phyloP scores from a whole-genome alignment of 1,140 invertebrate genomes.

The Aphidius gifuensis region DNA sequence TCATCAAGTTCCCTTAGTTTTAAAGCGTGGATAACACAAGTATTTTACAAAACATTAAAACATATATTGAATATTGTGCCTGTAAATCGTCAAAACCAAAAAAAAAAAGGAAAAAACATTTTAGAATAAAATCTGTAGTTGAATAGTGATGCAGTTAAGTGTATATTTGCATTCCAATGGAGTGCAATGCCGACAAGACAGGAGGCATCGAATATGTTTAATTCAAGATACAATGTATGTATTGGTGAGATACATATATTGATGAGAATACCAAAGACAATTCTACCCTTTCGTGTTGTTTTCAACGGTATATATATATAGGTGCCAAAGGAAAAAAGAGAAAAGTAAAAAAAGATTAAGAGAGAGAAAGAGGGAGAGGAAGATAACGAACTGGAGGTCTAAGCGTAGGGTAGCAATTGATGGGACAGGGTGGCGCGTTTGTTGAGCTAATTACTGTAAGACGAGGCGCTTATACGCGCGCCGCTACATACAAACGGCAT shows the following conservation, averaged over 20 bases:
- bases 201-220: slow-evolving; percentile 54
- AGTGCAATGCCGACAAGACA: slow-evolving; percentile 50
- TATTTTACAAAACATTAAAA: background rate
- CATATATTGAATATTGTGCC: background rate
- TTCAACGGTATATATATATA: background rate
- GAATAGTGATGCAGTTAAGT: slow-evolving; percentile 21
- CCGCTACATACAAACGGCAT: slow-evolving; percentile 57
- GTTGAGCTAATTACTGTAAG: slow-evolving; percentile 57
- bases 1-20: no score
- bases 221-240: slow-evolving; percentile 44
- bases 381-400: slow-evolving; percentile 29
- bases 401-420: slow-evolving; percentile 54
- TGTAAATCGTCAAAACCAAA: slow-evolving; percentile 8
- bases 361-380: slow-evolving; percentile 18
- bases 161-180: slow-evolving; percentile 50
- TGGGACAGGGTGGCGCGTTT: slow-evolving; percentile 54
- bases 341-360: slow-evolving; percentile 23
- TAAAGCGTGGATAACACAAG: slow-evolving; percentile 38
- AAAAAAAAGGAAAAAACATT: background rate
- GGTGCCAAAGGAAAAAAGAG: slow-evolving; percentile 19
- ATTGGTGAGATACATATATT: background rate
- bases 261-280: no score
- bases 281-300: no score
- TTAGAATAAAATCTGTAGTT: background rate
- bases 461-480: slow-evolving; percentile 51